Percentiles rank a stretch among this genome's conserved stretches.
Evolutionary conservation across 2,113 vertebrate species (phyloP).

Genomic region (Jaculus jaculus): DNA sequence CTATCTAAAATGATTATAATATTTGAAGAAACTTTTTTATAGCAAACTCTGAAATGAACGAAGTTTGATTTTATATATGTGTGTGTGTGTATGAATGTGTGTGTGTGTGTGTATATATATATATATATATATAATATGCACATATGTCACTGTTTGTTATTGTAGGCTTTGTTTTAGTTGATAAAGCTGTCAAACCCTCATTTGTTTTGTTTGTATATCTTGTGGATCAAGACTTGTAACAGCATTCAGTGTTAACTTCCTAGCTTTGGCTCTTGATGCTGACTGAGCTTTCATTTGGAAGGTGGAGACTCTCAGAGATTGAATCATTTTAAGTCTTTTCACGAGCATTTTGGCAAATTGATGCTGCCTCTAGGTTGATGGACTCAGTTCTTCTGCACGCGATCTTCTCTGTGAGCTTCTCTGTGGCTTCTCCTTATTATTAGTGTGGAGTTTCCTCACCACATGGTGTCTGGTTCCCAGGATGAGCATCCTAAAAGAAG

Average conservation of each 20-base stretch:
- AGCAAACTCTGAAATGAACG: slow-evolving; percentile 19
- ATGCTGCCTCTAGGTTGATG: neutral
- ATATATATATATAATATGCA: too few species aligned
- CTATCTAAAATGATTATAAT: neutral
- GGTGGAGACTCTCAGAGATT: neutral
- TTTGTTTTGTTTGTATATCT: neutral
- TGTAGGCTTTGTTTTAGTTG: slow-evolving; percentile 20
- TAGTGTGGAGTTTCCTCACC: neutral
- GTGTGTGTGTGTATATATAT: too few species aligned
- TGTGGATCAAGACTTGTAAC: neutral
- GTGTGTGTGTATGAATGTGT: too few species aligned
- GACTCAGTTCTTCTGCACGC: neutral
- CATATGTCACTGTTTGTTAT: too few species aligned
- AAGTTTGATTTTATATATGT: neutral
- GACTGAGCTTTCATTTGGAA: neutral
- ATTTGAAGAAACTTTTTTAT: neutral
- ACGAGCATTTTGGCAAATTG: too few species aligned
- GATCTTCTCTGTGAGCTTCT: neutral
- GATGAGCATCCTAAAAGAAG: neutral
- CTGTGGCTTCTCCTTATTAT: neutral
- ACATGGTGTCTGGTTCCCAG: neutral
- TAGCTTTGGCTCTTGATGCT: neutral
- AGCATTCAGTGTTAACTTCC: neutral
- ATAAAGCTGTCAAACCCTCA: neutral
- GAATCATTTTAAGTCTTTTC: neutral